Base-by-base conservation (phyloP, 2,888 invertebrate genomes). In the Azorinus chamasolen region DNA sequence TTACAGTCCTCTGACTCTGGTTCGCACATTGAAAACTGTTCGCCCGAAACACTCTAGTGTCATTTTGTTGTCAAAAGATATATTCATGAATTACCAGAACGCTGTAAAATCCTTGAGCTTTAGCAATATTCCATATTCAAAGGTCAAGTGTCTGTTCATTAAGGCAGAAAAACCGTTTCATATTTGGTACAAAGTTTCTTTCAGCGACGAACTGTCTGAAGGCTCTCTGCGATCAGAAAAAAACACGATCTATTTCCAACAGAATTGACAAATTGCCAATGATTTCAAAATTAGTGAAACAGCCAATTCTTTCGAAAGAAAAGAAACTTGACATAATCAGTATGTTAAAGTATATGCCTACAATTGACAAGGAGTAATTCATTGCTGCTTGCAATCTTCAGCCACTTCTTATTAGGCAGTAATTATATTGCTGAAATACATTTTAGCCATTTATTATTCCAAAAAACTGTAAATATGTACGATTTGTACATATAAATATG, bases 101-200 rank as follows among this genome's bases (percentile, higher is more conserved):
- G 32, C 10, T 1, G 27, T 24, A 16, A 24, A n/a, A 14, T 10
- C 41, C 10, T 16, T 63, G 14, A 48, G 41, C 12, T 63, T 63
- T 39, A 53, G 24, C 12, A 41, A 20, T 4, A 41, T 54, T 12
- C 55, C 64, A 1, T 54, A 27, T 54, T 54, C 53, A 6, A 54
- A 46, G 18, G 25, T 64, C 1, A 64, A 64, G 43, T 54, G 55
- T 46, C 2, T 55, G 6, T 54, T n/a, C 37, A 12, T 55, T 16
- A 8, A 12, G n/a, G 25, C n/a, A 3, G 32, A 1, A 25, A 4
- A 25, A 16, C 37, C 55, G 12, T 37, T 18, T n/a, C 32, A 32
- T 55, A 32, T 55, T 10, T 8, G 32, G 12, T 55, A 16, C 32
- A 14, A 25, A 27, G n/a, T 37, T 12, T 32, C 37, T 18, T 55